Base-by-base conservation (phyloP, 2,797 vertebrate species). In the Heliangelus exortis region DNA sequence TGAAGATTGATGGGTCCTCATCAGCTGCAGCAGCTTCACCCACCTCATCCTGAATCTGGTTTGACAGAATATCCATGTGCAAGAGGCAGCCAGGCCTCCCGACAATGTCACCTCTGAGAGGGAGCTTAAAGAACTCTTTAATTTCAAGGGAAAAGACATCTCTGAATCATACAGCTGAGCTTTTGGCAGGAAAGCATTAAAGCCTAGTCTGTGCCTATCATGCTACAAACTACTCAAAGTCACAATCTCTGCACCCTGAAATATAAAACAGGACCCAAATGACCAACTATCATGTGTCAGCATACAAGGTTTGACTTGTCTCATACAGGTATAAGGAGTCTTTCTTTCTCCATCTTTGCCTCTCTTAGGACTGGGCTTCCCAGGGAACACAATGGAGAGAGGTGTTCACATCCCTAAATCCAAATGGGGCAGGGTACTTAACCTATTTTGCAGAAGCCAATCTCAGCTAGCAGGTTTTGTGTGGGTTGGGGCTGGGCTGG, bases 61-160 rank as follows among this genome's bases (percentile, higher is more conserved):
- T 91, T 92, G 84, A 94, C 82, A 91, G 86, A 91, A 54, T 80
- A 96, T 81, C 90, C 86, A 91, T 50, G 55, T 12, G 34, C 79
- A 80, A 69, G 88, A 95, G 79, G 82, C 92, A 93, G 93, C 51
- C 93, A 90, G 82, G 34, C 66, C 69, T 95, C 87, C 68, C 58
- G 6, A 6, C 51, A 47, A 3, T 81, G 11, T 80, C 82, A 91
- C 43, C 82, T 92, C 48, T 16, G 51, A 92, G 54, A 91, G 14
- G 18, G 26, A 95, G 39, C 69, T 55, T 69, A 89, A 93, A 94
- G 72, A 68, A 75, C 28, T 82, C 39, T 59, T 81, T 83, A 89
- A 67, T 92, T 91, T 78, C 79, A 81, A 87, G 87, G 51, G 89
- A 66, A 87, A 79, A 85, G 65, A 55, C 41, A 55, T 55, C 20